phyloP scores from a whole-genome alignment of 2,113 vertebrate species.

The Myrmecobius fasciatus region DNA sequence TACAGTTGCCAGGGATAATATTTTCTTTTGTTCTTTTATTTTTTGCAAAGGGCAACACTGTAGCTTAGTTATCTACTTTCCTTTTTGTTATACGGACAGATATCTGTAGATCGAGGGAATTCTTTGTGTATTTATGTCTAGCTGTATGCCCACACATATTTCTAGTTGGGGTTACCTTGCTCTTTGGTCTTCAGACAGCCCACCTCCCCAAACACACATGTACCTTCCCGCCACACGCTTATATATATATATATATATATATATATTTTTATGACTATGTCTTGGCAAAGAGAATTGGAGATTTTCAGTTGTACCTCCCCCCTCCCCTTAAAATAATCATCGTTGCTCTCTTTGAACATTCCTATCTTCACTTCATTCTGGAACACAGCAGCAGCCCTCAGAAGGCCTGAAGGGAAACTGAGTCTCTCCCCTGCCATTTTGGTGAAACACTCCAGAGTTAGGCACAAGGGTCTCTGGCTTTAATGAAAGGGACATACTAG shows the following conservation, averaged over 20 bases:
- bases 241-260: too few species aligned
- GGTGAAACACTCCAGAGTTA: slow-evolving; percentile 19
- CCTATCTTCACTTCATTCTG: slow-evolving; percentile 40
- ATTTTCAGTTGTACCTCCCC: background rate
- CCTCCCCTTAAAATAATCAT: slow-evolving; percentile 30
- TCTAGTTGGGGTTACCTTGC: slow-evolving; percentile 36
- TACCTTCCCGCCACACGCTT: background rate
- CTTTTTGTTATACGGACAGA: slow-evolving; percentile 28
- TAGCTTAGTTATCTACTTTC: slow-evolving; percentile 13
- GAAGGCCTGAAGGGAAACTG: slow-evolving; percentile 21
- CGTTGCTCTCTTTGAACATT: slow-evolving; percentile 61
- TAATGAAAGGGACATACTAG: slow-evolving; percentile 42
- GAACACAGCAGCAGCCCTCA: background rate
- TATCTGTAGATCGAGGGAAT: background rate
- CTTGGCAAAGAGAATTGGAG: background rate
- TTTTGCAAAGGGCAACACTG: slow-evolving; percentile 11
- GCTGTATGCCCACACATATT: background rate
- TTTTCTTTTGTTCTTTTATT: slow-evolving; percentile 42
- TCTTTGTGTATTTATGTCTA: background rate
- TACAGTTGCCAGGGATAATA: slow-evolving; percentile 45
- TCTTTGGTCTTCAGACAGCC: background rate
- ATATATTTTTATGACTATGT: slow-evolving; percentile 30
- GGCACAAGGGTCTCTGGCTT: slow-evolving; percentile 9
- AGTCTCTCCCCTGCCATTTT: slow-evolving; percentile 8
- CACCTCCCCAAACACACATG: background rate